Evolutionary conservation across 2,113 vertebrate genomes (phyloP).

Genomic region (Pygoscelis antarcticus): DNA sequence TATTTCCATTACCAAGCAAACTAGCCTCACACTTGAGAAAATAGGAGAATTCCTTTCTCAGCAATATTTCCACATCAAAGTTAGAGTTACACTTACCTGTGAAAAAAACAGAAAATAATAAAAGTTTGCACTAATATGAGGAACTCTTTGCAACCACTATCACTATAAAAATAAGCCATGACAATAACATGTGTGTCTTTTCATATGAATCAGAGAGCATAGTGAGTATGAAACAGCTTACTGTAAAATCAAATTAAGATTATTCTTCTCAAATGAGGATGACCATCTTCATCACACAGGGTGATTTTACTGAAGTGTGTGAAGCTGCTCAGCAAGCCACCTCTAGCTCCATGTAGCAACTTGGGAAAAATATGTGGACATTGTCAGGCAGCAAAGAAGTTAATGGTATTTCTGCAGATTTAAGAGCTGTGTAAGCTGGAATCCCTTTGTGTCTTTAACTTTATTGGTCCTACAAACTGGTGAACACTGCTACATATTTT

Average conservation of each 20-base stretch:
- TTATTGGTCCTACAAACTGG: slow-evolving; percentile 21
- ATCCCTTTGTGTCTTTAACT: slow-evolving; percentile 3
- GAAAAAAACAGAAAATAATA: not conserved
- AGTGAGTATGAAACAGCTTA: not conserved
- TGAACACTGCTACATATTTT: not conserved
- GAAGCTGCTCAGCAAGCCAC: not conserved
- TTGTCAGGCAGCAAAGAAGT: not conserved
- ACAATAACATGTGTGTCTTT: not conserved
- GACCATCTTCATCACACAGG: not conserved
- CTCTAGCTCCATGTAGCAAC: not conserved
- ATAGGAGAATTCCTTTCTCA: not conserved
- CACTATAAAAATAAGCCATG: not conserved
- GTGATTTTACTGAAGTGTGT: not conserved
- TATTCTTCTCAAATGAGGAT: not conserved
- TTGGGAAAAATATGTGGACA: not conserved
- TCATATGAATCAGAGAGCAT: not conserved
- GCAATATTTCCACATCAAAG: not conserved
- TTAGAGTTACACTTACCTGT: not conserved
- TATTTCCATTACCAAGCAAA: not conserved
- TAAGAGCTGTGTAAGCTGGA: not conserved
- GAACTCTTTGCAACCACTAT: not conserved
- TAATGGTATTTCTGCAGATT: not conserved
- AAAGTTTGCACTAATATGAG: not conserved
- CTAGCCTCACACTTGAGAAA: not conserved
- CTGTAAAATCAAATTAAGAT: not conserved